Conservation (phyloP, 2,888 invertebrate species). For the Synergus itoensis region DNA sequence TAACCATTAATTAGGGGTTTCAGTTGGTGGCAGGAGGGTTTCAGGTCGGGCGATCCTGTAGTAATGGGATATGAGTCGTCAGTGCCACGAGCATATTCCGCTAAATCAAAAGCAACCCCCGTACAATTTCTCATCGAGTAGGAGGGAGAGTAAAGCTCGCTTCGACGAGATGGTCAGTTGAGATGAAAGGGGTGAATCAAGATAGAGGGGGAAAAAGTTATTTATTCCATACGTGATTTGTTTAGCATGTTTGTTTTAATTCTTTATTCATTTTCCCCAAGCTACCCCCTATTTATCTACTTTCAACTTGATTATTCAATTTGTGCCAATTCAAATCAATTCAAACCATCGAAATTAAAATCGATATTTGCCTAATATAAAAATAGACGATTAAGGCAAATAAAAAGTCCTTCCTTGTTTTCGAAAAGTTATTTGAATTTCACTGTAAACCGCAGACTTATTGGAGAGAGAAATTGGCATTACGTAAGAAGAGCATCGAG, state of each 20-base stretch:
- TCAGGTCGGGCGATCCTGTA: conserved; percentile 46
- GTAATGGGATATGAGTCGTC: conserved; percentile 69
- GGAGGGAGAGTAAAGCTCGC: conserved; percentile 11
- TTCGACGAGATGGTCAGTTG: conserved; percentile 26
- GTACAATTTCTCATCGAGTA: conserved; percentile 60
- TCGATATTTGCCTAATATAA: neutral
- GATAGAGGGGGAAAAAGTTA: neutral
- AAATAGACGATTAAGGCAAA: neutral
- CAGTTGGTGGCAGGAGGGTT: conserved; percentile 47
- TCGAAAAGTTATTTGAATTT: neutral
- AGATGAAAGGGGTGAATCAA: neutral
- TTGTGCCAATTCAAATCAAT: neutral
- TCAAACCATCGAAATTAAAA: neutral
- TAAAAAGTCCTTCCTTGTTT: neutral
- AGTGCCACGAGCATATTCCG: conserved; percentile 74
- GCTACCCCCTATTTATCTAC: conserved; percentile 1
- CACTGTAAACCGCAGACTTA: neutral
- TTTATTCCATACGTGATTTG: conserved; percentile 16
- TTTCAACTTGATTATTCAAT: conserved; percentile 3
- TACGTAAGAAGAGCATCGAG: neutral
- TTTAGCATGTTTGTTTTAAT: conserved; percentile 11
- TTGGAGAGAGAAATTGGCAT: neutral
- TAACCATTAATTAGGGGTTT: conserved; percentile 69
- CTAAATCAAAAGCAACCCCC: conserved; percentile 75
- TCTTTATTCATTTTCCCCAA: neutral